phyloP scores from a whole-genome alignment of 2,797 vertebrate species.

The Microctenopoma stevenorrisi region DNA sequence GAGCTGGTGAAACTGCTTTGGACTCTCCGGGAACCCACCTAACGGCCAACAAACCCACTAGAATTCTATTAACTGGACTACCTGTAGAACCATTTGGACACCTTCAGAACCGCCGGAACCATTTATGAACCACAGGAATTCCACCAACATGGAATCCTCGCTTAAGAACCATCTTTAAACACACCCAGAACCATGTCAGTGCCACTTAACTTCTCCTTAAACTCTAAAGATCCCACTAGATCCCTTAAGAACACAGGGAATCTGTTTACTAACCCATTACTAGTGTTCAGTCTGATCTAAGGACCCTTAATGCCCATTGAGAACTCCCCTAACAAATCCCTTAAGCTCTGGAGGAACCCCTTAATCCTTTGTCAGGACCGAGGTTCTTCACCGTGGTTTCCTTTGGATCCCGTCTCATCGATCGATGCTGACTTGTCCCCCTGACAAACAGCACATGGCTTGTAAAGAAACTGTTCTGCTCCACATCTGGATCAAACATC shows the following conservation, averaged over 20 bases:
- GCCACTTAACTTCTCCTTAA: too few relatives aligned
- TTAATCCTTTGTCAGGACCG: not conserved
- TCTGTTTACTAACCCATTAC: not conserved
- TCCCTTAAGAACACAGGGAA: not conserved
- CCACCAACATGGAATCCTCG: too few relatives aligned
- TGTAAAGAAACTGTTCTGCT: too few relatives aligned
- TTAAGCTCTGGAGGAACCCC: not conserved
- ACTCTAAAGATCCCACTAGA: not conserved
- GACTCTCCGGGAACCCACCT: too few relatives aligned
- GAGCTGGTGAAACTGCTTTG: too few relatives aligned
- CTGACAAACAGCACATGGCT: conserved; percentile 7
- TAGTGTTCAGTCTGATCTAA: not conserved
- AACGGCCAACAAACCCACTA: too few relatives aligned
- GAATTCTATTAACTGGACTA: too few relatives aligned
- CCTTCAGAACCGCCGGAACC: too few relatives aligned
- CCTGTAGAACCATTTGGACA: too few relatives aligned
- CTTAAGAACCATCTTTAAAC: too few relatives aligned
- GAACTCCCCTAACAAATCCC: too few relatives aligned
- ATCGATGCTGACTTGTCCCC: not conserved
- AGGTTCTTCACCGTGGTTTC: not conserved
- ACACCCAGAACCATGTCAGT: too few relatives aligned
- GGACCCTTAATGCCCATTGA: not conserved
- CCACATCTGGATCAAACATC: conserved; percentile 2
- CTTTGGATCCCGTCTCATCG: not conserved
- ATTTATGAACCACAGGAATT: not conserved